Evolutionary conservation across 2,888 invertebrate genomes (phyloP).

Genomic region (Dryomyza anilis): DNA sequence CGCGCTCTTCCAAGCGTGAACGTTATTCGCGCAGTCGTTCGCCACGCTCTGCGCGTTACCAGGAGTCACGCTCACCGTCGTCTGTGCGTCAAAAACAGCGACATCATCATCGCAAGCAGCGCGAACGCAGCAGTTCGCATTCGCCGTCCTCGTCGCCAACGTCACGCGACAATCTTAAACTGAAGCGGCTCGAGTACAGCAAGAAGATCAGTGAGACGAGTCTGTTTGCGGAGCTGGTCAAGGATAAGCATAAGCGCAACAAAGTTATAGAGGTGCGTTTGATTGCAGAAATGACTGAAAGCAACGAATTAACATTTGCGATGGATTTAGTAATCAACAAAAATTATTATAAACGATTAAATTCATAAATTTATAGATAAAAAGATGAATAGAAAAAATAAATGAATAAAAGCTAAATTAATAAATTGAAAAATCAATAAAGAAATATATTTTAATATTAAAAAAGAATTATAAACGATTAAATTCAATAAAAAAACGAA

Average conservation of each 20-base stretch:
- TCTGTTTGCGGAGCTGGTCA: conserved; percentile 86
- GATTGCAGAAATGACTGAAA: background rate
- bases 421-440: background rate
- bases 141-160: conserved; percentile 60
- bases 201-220: conserved; percentile 89
- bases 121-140: conserved; percentile 44
- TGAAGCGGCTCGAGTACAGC: conserved; percentile 69
- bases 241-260: conserved; percentile 81
- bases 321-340: no score
- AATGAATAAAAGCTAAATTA: no score
- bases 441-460: background rate
- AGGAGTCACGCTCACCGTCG: conserved; percentile 60
- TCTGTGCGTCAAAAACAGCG: no score
- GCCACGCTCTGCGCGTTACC: conserved; percentile 48
- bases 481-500: no score
- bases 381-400: no score
- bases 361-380: no score
- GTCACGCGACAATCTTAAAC: conserved; percentile 51
- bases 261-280: conserved; percentile 66
- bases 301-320: no score
- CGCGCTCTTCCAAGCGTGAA: conserved; percentile 60
- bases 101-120: conserved; percentile 39
- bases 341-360: background rate
- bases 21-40: conserved; percentile 57
- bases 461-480: no score